Conservation (phyloP, 2,888 invertebrate species). For the Caenorhabditis sp. region DNA sequence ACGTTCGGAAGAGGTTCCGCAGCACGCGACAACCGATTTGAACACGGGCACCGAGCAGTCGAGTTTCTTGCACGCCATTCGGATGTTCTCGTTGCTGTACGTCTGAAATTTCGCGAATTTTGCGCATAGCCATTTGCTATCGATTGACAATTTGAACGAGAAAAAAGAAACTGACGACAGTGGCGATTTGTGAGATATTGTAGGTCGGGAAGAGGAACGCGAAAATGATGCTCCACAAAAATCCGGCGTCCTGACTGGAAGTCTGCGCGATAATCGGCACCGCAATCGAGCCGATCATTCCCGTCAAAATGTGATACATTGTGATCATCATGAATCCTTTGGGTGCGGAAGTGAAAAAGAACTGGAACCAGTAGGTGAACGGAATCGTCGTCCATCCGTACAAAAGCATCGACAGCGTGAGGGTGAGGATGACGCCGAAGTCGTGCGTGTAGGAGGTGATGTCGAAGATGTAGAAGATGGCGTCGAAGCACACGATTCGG, state of each 20-base stretch:
- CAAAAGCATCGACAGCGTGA: slow-evolving; percentile 59
- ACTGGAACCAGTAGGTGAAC: slow-evolving; percentile 73
- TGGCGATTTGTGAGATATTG: slow-evolving; percentile 58
- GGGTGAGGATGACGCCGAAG: slow-evolving; percentile 52
- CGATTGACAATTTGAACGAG: not conserved
- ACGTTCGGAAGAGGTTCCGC: slow-evolving; percentile 54
- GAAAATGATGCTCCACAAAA: slow-evolving; percentile 56
- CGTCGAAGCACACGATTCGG: slow-evolving; percentile 63
- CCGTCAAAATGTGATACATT: slow-evolving; percentile 73
- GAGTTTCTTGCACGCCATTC: slow-evolving; percentile 65
- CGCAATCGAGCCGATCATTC: slow-evolving; percentile 75
- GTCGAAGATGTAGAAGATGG: slow-evolving; percentile 68
- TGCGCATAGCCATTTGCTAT: not conserved
- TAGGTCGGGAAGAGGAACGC: slow-evolving; percentile 63
- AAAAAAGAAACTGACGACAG: slow-evolving; percentile 32
- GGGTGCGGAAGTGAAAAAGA: slow-evolving; percentile 73
- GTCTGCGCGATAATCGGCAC: slow-evolving; percentile 73
- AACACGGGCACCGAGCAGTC: slow-evolving; percentile 61
- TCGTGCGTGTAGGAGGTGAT: slow-evolving; percentile 60
- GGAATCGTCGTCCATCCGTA: slow-evolving; percentile 75
- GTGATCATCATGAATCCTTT: slow-evolving; percentile 75
- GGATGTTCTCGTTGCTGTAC: slow-evolving; percentile 70
- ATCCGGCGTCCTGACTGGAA: slow-evolving; percentile 49
- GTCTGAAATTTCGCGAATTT: slow-evolving; percentile 45
- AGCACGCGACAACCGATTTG: slow-evolving; percentile 51